Evolutionary conservation across 2,888 invertebrate species (phyloP).

Genomic region (Euplexia lucipara): DNA sequence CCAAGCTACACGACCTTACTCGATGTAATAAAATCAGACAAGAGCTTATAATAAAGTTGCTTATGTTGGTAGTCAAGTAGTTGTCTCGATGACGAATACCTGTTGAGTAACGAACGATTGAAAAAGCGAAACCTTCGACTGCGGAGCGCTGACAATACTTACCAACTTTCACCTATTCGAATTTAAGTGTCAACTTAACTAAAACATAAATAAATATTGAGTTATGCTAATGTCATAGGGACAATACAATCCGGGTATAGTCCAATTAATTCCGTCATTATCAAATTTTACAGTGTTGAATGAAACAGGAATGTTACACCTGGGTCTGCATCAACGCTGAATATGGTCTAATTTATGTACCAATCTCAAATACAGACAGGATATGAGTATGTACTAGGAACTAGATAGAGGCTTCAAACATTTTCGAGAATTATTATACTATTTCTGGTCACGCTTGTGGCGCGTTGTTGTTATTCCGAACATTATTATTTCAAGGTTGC

Average conservation of each 20-base stretch:
- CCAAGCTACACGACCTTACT: constrained; percentile 60
- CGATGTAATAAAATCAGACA: constrained; percentile 63
- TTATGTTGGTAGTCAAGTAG: constrained; percentile 63
- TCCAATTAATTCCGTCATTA: constrained; percentile 35
- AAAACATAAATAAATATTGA: constrained; percentile 59
- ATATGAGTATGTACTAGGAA: constrained; percentile 75
- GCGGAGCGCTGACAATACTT: constrained; percentile 82
- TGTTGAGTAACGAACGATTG: constrained; percentile 88
- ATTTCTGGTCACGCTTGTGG: constrained; percentile 90
- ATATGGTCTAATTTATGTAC: constrained; percentile 27
- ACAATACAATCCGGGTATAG: constrained; percentile 30
- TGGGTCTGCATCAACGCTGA: constrained; percentile 26
- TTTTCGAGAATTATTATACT: constrained; percentile 87
- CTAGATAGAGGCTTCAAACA: constrained; percentile 79
- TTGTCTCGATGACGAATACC: constrained; percentile 83
- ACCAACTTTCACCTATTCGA: constrained; percentile 86
- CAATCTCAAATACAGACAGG: constrained; percentile 72
- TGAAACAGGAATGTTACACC: constrained; percentile 15
- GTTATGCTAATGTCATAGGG: constrained; percentile 32
- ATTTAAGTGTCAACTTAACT: constrained; percentile 73
- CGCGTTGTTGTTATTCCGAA: constrained; percentile 91
- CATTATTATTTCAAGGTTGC: constrained; percentile 91
- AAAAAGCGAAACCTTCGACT: constrained; percentile 88
- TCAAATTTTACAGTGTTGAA: constrained; percentile 18
- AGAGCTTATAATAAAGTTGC: constrained; percentile 66